Evolutionary conservation across 2,113 vertebrate species (phyloP).

Genomic region (Cygnus buccinator): DNA sequence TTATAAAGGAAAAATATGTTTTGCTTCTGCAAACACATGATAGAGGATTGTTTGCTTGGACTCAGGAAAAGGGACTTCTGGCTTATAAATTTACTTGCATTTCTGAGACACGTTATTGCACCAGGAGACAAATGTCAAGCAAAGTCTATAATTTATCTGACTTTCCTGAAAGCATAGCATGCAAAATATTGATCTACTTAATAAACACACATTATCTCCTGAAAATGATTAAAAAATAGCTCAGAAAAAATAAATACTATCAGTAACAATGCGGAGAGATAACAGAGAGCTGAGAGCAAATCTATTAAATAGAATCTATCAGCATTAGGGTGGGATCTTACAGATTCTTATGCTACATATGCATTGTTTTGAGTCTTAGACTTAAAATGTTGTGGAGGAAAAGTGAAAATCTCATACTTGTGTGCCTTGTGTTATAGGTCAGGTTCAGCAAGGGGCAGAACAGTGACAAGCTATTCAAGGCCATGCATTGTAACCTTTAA

Average conservation of each 20-base stretch:
- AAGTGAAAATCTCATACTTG: neutral
- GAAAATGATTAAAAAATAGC: slow-evolving; percentile 35
- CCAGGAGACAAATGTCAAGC: slow-evolving; percentile 52
- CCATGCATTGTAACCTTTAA: neutral
- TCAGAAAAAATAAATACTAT: neutral
- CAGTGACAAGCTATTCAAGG: neutral
- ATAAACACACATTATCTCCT: neutral
- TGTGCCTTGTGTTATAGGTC: neutral
- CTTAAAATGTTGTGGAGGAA: neutral
- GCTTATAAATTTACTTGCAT: slow-evolving; percentile 22
- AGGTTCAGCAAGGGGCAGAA: neutral
- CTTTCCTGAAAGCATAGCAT: slow-evolving; percentile 41
- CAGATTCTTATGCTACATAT: neutral
- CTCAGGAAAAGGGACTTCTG: neutral
- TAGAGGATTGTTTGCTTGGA: slow-evolving; percentile 30
- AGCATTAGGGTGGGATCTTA: neutral
- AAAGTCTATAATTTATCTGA: slow-evolving; percentile 59
- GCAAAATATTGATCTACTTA: slow-evolving; percentile 10
- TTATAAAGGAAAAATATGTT: slow-evolving; percentile 6
- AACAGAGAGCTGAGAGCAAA: neutral
- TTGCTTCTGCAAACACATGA: neutral
- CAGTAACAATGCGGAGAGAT: neutral
- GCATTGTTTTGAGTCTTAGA: neutral
- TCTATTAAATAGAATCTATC: accelerated
- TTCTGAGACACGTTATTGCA: slow-evolving; percentile 48